These are phyloP conservation scores for Exaiptasia diaphana DNA, from an alignment of 64 coral and sea anemone genomes.

Conservation along the genomic window DNA sequence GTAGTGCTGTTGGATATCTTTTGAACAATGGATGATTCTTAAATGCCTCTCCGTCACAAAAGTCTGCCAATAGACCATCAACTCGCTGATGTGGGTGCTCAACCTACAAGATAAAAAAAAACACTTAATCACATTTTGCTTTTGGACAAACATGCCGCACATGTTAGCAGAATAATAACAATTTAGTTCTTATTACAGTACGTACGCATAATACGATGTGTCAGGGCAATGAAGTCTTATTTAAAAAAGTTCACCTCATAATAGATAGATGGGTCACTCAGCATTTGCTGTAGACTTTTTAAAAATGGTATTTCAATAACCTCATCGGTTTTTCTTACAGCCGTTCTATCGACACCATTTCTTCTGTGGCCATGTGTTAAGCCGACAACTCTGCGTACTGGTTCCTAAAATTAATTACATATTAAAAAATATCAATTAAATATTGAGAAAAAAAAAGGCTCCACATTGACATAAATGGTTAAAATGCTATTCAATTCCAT, in stretches of 20 bases:
- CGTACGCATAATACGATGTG: no score
- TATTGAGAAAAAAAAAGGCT: neutral
- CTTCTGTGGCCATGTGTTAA: neutral
- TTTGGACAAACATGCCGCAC: no score
- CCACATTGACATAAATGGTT: neutral
- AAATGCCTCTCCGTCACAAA: constrained; percentile 43
- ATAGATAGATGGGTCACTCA: constrained; percentile 43
- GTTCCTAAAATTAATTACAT: constrained; percentile 28
- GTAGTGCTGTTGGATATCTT: constrained; percentile 45
- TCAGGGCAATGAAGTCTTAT: no score
- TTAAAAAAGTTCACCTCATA: constrained; percentile 27
- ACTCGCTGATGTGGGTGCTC: constrained; percentile 8
- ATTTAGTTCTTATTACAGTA: no score
- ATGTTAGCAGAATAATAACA: no score
- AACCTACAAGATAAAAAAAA: no score
- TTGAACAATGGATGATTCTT: constrained; percentile 39
- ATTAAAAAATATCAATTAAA: neutral
- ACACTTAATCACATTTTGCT: neutral
- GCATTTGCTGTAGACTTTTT: constrained; percentile 19
- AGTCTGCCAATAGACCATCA: constrained; percentile 22
- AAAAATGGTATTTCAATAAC: constrained; percentile 19
- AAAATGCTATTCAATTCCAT: neutral
- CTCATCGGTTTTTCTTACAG: neutral
- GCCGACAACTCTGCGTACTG: neutral
- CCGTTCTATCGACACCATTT: neutral